A percentile compares a stretch with the other conserved stretches of the same genome.
Evolutionary conservation across 2,888 invertebrate genomes (phyloP).

Genomic region (Frankliniella fusca): DNA sequence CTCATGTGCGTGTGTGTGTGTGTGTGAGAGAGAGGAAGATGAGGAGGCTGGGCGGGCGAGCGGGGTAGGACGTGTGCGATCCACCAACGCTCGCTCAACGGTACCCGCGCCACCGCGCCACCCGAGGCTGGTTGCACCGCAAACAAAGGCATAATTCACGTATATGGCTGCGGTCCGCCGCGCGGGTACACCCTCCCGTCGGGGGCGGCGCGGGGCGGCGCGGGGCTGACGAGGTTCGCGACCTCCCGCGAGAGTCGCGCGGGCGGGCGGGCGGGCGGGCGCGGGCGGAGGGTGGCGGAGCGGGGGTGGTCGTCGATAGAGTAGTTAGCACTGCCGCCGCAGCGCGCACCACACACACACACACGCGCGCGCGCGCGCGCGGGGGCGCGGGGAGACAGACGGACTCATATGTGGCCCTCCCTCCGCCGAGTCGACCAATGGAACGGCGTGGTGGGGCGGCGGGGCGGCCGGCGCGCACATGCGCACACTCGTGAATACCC

Average conservation of each 20-base stretch:
- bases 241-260: conserved; percentile 1
- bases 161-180: not conserved
- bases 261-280: not conserved
- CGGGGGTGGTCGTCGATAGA: conserved; percentile 2
- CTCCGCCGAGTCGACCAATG: conserved; percentile 13
- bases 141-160: conserved; percentile 5
- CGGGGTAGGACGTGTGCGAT: no score
- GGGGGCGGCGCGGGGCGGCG: not conserved
- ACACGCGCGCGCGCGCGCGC: not conserved
- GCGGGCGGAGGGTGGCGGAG: not conserved
- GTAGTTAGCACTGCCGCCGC: conserved; percentile 16
- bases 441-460: conserved; percentile 12
- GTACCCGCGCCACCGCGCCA: not conserved
- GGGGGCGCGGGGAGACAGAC: not conserved
- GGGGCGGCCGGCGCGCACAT: conserved; percentile 6
- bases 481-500: conserved; percentile 14
- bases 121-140: not conserved
- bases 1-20: no score
- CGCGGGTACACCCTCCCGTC: not conserved
- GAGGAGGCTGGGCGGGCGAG: no score
- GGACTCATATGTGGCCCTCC: conserved; percentile 25
- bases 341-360: not conserved
- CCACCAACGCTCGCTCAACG: not conserved
- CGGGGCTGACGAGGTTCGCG: conserved; percentile 2
- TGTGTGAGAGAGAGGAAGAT: no score